Base-by-base conservation (phyloP, 2,797 vertebrate species). In the Clarias platycephalus region DNA sequence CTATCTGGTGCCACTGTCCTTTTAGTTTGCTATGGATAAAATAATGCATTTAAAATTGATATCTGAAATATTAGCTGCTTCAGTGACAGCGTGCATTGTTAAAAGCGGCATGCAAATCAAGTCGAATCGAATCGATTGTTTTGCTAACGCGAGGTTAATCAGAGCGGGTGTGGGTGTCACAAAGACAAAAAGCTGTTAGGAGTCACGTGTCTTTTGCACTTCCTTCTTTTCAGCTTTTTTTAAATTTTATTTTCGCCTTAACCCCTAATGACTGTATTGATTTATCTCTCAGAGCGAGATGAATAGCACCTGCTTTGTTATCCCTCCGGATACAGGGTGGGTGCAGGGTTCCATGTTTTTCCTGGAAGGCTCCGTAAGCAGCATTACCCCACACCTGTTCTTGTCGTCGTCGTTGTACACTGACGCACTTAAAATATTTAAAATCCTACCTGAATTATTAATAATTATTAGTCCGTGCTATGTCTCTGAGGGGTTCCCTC, bases 371-470 rank as follows among this genome's bases (percentile, higher is more conserved):
- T 57, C n/a, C 18, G 15, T 57, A 78, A 55, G 64, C 26, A 53
- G 37, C 55, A 34, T 68, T 12, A 24, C 28, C 9, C 15, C 28
- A 44, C 72, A 63, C 84, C 71, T 77, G 84, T 62, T 62, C n/a
- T 81, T 31, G 57, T 63, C 2, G 49, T 26, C 15, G 5, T 31
- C 31, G 8, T 72, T 84, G 84, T n/a, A 37, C n/a, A 81, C 49
- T 34, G 83, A 26, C 49, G 22, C 34, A 34, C 55, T 89, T 86
- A 85, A 44, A 44, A 85, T 87, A 88, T 88, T 85, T 81, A 72
- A 62, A 78, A 62, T 70, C 78, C 31, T 67, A 10, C 66, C 79
- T 85, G 53, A 83, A 84, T 77, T 84, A 80, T 88, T 88, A 79
- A 85, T 88, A 76, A 64, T 80, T 79, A 53, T 79, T 81, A 85